These are phyloP conservation scores for Apodemia duryi DNA, from an alignment of 2,888 invertebrate genomes.

Conservation along the genomic window DNA sequence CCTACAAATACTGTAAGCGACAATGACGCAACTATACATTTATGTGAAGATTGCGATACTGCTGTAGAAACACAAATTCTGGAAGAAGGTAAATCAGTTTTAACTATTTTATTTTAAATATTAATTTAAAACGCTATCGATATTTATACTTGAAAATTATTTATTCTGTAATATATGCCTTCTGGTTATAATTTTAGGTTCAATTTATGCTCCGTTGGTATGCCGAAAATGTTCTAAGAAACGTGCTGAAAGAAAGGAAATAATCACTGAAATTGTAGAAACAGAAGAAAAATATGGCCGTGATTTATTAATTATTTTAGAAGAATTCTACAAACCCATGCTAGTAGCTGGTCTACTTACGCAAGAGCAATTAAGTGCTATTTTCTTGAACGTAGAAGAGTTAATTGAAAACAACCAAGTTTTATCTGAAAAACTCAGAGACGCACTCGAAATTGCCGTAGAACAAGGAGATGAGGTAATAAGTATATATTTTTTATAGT, in stretches of 20 bases:
- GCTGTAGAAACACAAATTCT: conserved; percentile 87
- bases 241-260: conserved; percentile 94
- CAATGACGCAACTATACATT: conserved; percentile 81
- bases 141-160: conserved; percentile 5
- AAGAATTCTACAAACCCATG: conserved; percentile 96
- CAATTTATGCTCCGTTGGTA: conserved; percentile 86
- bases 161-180: background rate
- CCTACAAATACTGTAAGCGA: conserved; percentile 67
- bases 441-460: conserved; percentile 91
- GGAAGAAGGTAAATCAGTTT: conserved; percentile 72
- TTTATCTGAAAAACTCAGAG: conserved; percentile 91
- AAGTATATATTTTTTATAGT: conserved; percentile 8
- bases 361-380: conserved; percentile 93
- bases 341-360: conserved; percentile 93
- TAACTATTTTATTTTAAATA: background rate
- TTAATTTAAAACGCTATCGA: conserved; percentile 10
- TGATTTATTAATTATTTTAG: conserved; percentile 93
- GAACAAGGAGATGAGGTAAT: conserved; percentile 86
- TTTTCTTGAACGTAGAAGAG: conserved; percentile 96
- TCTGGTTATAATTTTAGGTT: conserved; percentile 63
- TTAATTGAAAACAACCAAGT: conserved; percentile 92
- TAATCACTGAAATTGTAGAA: conserved; percentile 96
- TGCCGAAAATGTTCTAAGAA: conserved; percentile 94
- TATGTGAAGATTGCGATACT: conserved; percentile 93
- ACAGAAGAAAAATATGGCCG: conserved; percentile 97